Percentiles rank a stretch among this genome's conserved stretches.
Evolutionary conservation across 2,888 invertebrate species (phyloP).

Genomic region (Epinotia nisella): DNA sequence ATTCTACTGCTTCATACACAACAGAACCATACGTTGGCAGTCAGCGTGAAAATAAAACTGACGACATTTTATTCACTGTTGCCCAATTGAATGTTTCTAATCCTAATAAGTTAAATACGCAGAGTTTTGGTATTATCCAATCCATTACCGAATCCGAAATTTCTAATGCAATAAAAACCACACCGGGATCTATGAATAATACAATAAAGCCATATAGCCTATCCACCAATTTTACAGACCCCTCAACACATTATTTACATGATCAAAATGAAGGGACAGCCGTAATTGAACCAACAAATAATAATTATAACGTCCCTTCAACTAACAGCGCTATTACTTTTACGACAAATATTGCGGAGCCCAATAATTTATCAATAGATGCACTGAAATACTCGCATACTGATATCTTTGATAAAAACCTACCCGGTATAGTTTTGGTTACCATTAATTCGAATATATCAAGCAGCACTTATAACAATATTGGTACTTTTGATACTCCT

Average conservation of each 20-base stretch:
- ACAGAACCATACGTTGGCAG: background rate
- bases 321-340: background rate
- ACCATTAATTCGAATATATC: background rate
- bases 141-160: background rate
- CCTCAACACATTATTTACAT: background rate
- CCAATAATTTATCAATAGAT: background rate
- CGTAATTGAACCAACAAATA: background rate
- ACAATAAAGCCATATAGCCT: background rate
- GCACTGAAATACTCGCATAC: background rate
- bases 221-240: background rate
- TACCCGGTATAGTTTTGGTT: background rate
- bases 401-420: background rate
- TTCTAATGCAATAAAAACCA: background rate
- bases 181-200: background rate
- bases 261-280: background rate
- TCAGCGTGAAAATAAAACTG: background rate
- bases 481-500: background rate
- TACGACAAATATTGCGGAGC: background rate
- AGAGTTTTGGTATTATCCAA: no score
- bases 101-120: background rate
- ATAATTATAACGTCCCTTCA: background rate
- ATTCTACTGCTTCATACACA: background rate
- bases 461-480: background rate
- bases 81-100: background rate
- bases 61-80: background rate